Evolutionary conservation across 2,113 vertebrate species (phyloP).

Genomic region (Eretmodus cyanostictus): DNA sequence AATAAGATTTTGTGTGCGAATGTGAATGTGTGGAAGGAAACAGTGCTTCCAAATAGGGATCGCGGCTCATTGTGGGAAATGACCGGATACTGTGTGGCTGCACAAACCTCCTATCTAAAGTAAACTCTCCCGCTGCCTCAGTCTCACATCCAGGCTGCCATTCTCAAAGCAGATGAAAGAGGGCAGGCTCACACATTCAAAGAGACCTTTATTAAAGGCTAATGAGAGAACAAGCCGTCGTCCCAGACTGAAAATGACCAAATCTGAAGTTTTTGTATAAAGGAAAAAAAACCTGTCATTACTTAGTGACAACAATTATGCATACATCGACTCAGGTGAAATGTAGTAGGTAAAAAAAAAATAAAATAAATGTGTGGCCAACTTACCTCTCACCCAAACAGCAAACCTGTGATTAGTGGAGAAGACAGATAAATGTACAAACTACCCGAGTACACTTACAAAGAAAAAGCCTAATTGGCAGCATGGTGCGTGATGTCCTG

Average conservation of each 20-base stretch:
- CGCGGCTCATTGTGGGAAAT: neutral
- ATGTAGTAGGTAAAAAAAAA: neutral
- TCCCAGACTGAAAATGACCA: neutral
- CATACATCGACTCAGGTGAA: neutral
- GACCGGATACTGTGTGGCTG: neutral
- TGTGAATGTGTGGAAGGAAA: neutral
- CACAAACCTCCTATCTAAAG: neutral
- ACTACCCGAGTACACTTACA: neutral
- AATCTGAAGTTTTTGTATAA: neutral
- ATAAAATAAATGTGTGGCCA: neutral
- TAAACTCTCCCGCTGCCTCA: neutral
- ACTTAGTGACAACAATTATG: neutral
- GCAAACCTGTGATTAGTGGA: neutral
- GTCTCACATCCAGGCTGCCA: neutral
- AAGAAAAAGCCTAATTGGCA: constrained; percentile 34
- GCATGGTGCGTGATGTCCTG: constrained; percentile 21
- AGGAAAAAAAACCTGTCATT: neutral
- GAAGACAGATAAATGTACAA: neutral
- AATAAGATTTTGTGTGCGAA: neutral
- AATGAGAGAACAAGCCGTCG: neutral
- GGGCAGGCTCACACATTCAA: neutral
- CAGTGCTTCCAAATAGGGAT: neutral
- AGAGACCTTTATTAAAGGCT: neutral
- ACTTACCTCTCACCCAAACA: neutral
- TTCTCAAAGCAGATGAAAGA: neutral